phyloP scores from a whole-genome alignment of 2,797 vertebrate species.

The Columba guinea region DNA sequence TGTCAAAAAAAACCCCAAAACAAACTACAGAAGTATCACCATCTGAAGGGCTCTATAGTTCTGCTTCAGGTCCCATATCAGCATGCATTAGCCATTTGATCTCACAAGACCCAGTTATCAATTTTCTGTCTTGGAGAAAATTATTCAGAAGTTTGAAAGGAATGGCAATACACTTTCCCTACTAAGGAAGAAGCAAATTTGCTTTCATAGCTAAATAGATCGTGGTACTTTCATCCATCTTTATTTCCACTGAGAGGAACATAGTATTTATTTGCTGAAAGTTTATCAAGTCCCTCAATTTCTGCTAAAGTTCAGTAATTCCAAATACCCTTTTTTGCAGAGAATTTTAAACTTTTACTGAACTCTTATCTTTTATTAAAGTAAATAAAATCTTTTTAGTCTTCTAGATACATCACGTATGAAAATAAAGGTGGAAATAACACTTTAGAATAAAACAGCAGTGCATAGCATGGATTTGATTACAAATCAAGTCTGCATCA shows the following conservation, averaged over 20 bases:
- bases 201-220: not conserved
- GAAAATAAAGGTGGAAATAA: not conserved
- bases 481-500: not conserved
- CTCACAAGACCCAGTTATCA: not conserved
- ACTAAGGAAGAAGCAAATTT: not conserved
- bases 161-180: not conserved
- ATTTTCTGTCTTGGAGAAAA: not conserved
- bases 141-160: not conserved
- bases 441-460: slow-evolving; percentile 6
- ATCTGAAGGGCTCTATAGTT: not conserved
- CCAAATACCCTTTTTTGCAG: not conserved
- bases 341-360: slow-evolving; percentile 9
- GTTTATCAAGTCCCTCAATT: not conserved
- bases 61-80: not conserved
- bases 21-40: accelerated
- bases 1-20: not conserved
- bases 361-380: not conserved
- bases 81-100: not conserved
- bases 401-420: not conserved
- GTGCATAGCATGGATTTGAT: not conserved
- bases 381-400: slow-evolving; percentile 1
- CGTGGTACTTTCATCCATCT: not conserved
- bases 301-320: slow-evolving; percentile 8
- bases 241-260: not conserved
- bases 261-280: not conserved